Percentiles rank a stretch among this genome's conserved stretches.
Evolutionary conservation across 1,140 invertebrate species (phyloP).

Genomic region (Drosophila parabipectinata): DNA sequence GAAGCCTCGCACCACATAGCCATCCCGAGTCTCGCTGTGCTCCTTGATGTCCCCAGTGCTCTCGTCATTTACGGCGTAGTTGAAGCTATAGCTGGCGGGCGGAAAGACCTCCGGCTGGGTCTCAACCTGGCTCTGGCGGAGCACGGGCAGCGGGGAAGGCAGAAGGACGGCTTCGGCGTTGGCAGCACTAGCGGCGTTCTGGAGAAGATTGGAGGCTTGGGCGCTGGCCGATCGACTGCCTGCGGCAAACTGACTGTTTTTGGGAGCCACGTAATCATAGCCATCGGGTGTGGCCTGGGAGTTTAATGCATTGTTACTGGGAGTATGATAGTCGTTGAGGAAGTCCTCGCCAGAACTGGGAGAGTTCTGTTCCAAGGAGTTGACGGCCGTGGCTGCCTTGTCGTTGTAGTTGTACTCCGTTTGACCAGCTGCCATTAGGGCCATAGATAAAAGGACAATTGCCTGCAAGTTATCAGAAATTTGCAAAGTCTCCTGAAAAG

Average conservation of each 20-base stretch:
- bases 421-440: constrained; percentile 26
- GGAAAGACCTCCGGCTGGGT: constrained; percentile 49
- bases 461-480: constrained; percentile 31
- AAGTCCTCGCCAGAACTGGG: constrained; percentile 55
- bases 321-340: constrained; percentile 56
- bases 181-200: constrained; percentile 33
- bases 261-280: constrained; percentile 52
- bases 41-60: constrained; percentile 69
- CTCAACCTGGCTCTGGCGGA: constrained; percentile 16
- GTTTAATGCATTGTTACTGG: constrained; percentile 49
- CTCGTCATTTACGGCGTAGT: constrained; percentile 64
- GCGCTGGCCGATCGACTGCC: constrained; percentile 31
- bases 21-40: constrained; percentile 63
- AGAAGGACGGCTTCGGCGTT: constrained; percentile 15
- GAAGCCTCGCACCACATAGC: constrained; percentile 59
- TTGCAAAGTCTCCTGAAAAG: neutral
- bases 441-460: constrained; percentile 38
- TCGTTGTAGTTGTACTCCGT: constrained; percentile 58
- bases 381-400: constrained; percentile 29
- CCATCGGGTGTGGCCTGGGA: constrained; percentile 62
- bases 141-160: constrained; percentile 43
- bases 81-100: constrained; percentile 60
- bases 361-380: constrained; percentile 31
- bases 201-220: constrained; percentile 41
- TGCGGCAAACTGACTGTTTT: constrained; percentile 27